Percentiles rank a stretch among this genome's conserved stretches.
phyloP scores from a whole-genome alignment of 2,888 invertebrate species.

The Trissolcus brochymenae region DNA sequence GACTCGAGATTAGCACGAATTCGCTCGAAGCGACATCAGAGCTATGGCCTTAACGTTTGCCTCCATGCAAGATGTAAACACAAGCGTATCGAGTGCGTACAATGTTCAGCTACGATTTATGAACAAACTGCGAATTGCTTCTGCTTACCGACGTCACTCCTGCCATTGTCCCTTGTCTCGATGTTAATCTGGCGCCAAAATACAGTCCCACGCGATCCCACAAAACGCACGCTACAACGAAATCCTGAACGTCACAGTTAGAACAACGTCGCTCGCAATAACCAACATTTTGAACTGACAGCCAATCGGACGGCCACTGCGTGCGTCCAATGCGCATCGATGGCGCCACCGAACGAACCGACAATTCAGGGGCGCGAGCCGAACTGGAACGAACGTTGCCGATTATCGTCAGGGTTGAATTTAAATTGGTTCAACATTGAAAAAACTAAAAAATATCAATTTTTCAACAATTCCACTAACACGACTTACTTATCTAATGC shows the following conservation, averaged over 20 bases:
- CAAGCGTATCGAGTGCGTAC: conserved; percentile 25
- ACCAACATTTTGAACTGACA: conserved; percentile 74
- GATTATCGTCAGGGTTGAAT: neutral
- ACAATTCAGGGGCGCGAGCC: conserved; percentile 9
- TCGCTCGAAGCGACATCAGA: neutral
- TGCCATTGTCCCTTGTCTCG: conserved; percentile 60
- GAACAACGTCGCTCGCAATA: conserved; percentile 69
- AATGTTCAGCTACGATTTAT: neutral
- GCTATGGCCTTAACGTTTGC: conserved; percentile 14
- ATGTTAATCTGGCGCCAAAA: neutral
- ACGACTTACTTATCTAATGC: too few relatives aligned
- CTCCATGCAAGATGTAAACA: conserved; percentile 61
- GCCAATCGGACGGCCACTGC: conserved; percentile 65
- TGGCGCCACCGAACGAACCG: conserved; percentile 24
- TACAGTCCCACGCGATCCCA: conserved; percentile 20
- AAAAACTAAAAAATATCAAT: too few relatives aligned
- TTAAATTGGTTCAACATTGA: neutral
- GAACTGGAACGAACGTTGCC: too few relatives aligned
- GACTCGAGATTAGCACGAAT: neutral
- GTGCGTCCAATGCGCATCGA: conserved; percentile 40
- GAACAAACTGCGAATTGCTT: neutral
- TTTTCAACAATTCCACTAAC: too few relatives aligned
- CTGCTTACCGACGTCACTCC: conserved; percentile 71
- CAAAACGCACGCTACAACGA: conserved; percentile 61
- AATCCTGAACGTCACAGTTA: conserved; percentile 73